phyloP scores from a whole-genome alignment of 2,113 vertebrate genomes.

The Spea multiplicata region DNA sequence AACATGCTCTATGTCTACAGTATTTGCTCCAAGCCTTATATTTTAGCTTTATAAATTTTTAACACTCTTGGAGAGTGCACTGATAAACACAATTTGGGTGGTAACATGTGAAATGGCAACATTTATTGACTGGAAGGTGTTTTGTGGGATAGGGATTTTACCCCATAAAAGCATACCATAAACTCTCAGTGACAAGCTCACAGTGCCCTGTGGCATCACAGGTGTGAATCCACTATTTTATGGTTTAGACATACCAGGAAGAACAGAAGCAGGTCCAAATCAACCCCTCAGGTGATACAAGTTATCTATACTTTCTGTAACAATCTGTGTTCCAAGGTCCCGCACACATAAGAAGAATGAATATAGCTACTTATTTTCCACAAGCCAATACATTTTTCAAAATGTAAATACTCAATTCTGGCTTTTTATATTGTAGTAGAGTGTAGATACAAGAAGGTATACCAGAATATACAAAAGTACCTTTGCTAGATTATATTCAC shows the following conservation, averaged over 20 bases:
- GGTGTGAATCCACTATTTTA: constrained; percentile 40
- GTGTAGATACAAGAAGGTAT: too few relatives aligned
- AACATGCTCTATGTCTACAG: too few relatives aligned
- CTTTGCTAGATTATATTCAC: too few relatives aligned
- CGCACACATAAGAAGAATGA: not conserved
- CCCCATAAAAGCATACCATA: constrained; percentile 37
- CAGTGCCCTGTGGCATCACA: constrained; percentile 42
- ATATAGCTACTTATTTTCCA: not conserved
- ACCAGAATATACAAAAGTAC: too few relatives aligned
- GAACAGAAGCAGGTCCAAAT: constrained; percentile 30
- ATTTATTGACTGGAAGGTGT: not conserved
- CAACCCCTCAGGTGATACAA: constrained; percentile 26
- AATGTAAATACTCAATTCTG: too few relatives aligned
- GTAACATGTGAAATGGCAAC: not conserved
- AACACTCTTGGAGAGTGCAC: too few relatives aligned
- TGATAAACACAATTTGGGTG: too few relatives aligned
- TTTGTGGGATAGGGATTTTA: constrained; percentile 6
- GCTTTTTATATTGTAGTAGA: too few relatives aligned
- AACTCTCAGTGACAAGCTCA: constrained; percentile 10
- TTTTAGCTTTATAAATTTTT: too few relatives aligned
- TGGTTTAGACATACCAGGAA: constrained; percentile 41
- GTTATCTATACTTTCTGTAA: constrained; percentile 38
- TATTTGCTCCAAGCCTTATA: too few relatives aligned
- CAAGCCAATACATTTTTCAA: too few relatives aligned
- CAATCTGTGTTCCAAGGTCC: constrained; percentile 23